Conservation (phyloP, 2,888 invertebrate genomes). For the Aquatica leii region DNA sequence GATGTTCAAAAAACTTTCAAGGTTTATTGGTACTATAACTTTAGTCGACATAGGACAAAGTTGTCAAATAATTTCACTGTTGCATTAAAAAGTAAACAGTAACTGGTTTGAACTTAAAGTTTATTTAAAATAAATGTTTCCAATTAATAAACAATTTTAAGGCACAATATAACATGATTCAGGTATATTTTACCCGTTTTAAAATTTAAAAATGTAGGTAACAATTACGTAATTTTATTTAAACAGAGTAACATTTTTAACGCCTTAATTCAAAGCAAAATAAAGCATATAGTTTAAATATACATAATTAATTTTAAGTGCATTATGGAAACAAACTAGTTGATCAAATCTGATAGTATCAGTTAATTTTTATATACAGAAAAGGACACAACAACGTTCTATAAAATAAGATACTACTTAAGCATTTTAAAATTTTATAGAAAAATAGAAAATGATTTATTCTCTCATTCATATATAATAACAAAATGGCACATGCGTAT, state of each 20-base stretch:
- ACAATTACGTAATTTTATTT: conserved; percentile 44
- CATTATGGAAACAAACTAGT: conserved; percentile 19
- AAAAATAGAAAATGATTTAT: conserved; percentile 31
- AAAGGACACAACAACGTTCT: conserved; percentile 16
- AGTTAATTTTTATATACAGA: conserved; percentile 15
- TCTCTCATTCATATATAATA: conserved; percentile 21
- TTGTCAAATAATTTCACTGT: too few species aligned
- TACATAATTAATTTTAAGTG: conserved; percentile 18
- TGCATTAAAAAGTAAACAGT: too few species aligned
- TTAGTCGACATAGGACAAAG: too few species aligned
- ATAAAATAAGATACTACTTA: conserved; percentile 14
- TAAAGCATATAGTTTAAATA: conserved; percentile 24
- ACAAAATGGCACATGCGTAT: conserved; percentile 36
- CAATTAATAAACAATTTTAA: conserved; percentile 49
- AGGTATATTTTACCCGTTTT: conserved; percentile 52
- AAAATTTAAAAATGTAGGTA: conserved; percentile 48
- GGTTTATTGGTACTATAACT: too few species aligned
- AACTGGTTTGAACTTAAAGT: conserved; percentile 41
- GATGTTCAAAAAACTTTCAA: too few species aligned
- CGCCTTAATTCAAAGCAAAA: conserved; percentile 21
- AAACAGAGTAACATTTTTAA: conserved; percentile 20
- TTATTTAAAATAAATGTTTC: conserved; percentile 46
- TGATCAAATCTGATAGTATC: conserved; percentile 4
- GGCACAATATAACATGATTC: conserved; percentile 52
- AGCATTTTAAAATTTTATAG: conserved; percentile 26